Conservation (phyloP, 2,888 invertebrate genomes). For the Orthonychiurus folsomi region DNA sequence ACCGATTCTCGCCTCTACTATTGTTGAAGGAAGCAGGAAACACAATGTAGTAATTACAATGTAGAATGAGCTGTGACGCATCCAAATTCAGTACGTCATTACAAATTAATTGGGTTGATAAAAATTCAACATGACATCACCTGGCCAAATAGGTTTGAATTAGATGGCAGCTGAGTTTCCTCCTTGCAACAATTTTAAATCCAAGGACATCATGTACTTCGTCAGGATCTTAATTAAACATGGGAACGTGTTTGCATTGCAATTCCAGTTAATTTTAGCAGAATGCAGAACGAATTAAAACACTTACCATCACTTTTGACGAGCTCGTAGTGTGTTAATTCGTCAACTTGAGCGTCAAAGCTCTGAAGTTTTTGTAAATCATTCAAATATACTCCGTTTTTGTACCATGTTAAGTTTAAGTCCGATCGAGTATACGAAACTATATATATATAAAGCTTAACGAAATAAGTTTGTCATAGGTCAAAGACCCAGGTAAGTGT, state of each 20-base stretch:
- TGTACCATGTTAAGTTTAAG: constrained; percentile 15
- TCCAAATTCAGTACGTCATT: too few species aligned
- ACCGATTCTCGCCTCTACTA: constrained; percentile 35
- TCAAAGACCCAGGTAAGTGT: too few species aligned
- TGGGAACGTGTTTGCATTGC: too few species aligned
- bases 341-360: constrained; percentile 12
- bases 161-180: constrained; percentile 29
- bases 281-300: too few species aligned
- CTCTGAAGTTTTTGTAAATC: constrained; percentile 11
- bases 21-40: constrained; percentile 30
- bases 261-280: neutral
- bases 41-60: constrained; percentile 36
- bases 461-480: too few species aligned
- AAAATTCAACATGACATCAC: neutral
- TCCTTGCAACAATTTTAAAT: constrained; percentile 9
- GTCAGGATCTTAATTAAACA: constrained; percentile 6
- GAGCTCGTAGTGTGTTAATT: neutral
- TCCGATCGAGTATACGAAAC: constrained; percentile 15
- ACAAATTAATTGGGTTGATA: neutral
- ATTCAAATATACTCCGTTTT: constrained; percentile 15
- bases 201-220: constrained; percentile 12
- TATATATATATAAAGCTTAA: too few species aligned
- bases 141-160: constrained; percentile 29
- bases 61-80: constrained; percentile 27
- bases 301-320: constrained; percentile 11